These are phyloP conservation scores for Bergia sp. DNA, from an alignment of 92 coral and sea anemone genomes.

Conservation along the genomic window DNA sequence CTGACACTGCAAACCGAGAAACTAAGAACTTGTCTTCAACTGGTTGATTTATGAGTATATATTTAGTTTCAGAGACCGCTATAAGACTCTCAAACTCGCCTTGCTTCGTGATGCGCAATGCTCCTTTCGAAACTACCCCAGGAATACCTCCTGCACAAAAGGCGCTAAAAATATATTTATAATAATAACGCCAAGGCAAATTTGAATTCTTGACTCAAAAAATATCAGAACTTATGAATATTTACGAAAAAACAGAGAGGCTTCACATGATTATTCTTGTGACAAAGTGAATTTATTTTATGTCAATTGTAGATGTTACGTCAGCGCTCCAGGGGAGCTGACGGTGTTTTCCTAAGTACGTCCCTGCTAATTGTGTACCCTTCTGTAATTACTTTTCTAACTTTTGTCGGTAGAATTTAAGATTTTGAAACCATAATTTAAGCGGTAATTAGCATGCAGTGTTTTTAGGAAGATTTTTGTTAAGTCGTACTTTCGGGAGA, in stretches of 20 bases:
- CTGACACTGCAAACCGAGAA: slow-evolving; percentile 56
- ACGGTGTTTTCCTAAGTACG: slow-evolving; percentile 27
- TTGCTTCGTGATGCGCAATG: neutral
- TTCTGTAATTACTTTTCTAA: slow-evolving; percentile 32
- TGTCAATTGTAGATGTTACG: slow-evolving; percentile 29
- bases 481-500: neutral
- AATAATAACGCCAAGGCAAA: slow-evolving; percentile 24
- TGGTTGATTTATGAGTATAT: slow-evolving; percentile 19
- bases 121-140: neutral
- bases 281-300: slow-evolving; percentile 39
- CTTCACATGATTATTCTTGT: slow-evolving; percentile 33
- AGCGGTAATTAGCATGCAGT: slow-evolving; percentile 26
- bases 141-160: neutral
- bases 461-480: slow-evolving; percentile 9
- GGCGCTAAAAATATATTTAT: slow-evolving; percentile 7
- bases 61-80: slow-evolving; percentile 27
- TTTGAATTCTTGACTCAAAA: slow-evolving; percentile 31
- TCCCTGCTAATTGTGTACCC: slow-evolving; percentile 36
- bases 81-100: neutral
- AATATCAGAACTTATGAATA: slow-evolving; percentile 35
- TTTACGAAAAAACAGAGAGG: slow-evolving; percentile 17
- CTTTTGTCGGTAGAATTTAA: slow-evolving; percentile 15
- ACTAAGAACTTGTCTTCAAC: slow-evolving; percentile 44
- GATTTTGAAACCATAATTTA: slow-evolving; percentile 25
- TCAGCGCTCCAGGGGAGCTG: slow-evolving; percentile 51